A percentile compares a stretch with the other conserved stretches of the same genome.
phyloP scores from a whole-genome alignment of 2,888 invertebrate species.

The Erebia aethiops region DNA sequence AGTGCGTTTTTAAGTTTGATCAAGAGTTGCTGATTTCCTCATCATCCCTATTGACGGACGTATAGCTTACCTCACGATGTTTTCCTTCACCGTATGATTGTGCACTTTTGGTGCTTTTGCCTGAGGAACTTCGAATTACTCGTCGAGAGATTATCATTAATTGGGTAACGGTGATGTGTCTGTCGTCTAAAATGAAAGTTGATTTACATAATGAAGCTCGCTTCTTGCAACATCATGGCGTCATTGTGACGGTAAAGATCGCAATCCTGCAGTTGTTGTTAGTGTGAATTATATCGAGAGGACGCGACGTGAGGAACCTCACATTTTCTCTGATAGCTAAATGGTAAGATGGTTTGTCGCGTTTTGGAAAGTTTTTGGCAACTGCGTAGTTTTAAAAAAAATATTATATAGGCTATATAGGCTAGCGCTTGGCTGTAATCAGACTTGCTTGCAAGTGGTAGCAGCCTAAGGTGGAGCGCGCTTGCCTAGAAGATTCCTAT shows the following conservation, averaged over 20 bases:
- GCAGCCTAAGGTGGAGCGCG: too few species aligned
- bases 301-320: background rate
- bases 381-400: too few species aligned
- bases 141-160: background rate
- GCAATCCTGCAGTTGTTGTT: constrained; percentile 8
- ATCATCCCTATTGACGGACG: too few species aligned
- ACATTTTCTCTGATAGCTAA: background rate
- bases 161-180: background rate
- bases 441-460: too few species aligned
- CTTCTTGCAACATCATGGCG: constrained; percentile 11
- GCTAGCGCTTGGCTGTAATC: too few species aligned
- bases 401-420: too few species aligned
- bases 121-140: background rate
- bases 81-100: background rate
- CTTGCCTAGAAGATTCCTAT: too few species aligned
- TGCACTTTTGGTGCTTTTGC: background rate
- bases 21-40: too few species aligned
- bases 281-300: background rate
- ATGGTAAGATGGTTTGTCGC: background rate
- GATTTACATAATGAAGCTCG: too few species aligned
- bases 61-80: background rate
- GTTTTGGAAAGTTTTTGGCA: background rate
- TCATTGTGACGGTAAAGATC: constrained; percentile 16
- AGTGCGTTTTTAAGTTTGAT: too few species aligned
- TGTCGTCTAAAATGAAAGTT: too few species aligned